Conservation (phyloP, 2,113 vertebrate genomes). For the Myotis lucifugus region DNA sequence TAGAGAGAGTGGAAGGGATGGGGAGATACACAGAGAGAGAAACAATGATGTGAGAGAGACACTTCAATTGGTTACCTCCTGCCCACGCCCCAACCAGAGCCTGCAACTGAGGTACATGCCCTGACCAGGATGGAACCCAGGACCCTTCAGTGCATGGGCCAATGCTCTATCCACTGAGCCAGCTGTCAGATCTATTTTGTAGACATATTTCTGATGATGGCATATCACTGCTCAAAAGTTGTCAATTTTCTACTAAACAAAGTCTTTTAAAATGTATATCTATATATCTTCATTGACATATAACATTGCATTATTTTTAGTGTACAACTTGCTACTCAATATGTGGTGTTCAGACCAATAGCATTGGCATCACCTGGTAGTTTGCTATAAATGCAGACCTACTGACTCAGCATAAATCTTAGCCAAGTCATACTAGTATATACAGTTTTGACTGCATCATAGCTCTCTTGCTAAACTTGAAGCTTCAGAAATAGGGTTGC, state of each 20-base stretch:
- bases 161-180: no score
- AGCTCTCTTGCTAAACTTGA: background rate
- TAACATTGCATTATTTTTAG: constrained; percentile 24
- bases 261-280: background rate
- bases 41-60: no score
- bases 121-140: no score
- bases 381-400: background rate
- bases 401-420: background rate
- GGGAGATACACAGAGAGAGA: no score
- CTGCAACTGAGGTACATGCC: no score
- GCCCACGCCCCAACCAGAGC: no score
- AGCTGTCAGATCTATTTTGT: background rate
- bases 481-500: background rate
- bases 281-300: background rate
- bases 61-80: no score
- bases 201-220: background rate
- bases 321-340: background rate
- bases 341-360: background rate
- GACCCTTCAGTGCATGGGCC: no score
- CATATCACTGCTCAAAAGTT: background rate
- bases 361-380: background rate
- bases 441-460: background rate
- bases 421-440: background rate
- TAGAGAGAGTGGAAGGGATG: no score
- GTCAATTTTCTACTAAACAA: background rate